Evolutionary conservation across 1,140 invertebrate genomes (phyloP).

Genomic region (Drosophila kurseongensis): DNA sequence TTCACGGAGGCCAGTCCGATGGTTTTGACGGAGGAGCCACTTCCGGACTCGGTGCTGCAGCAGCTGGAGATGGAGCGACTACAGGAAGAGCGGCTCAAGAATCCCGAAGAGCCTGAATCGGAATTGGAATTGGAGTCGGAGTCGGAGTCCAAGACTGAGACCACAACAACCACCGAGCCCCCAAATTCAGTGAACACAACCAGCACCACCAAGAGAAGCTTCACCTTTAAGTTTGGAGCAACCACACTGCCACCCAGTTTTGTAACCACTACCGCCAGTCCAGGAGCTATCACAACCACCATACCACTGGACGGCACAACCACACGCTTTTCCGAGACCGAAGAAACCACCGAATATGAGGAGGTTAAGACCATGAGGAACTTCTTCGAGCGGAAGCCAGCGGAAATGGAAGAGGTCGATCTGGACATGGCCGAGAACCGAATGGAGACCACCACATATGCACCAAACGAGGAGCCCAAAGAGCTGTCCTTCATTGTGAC

Average conservation of each 20-base stretch:
- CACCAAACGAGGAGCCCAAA: background rate
- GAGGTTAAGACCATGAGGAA: constrained; percentile 2
- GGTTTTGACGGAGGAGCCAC: constrained; percentile 47
- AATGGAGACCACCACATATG: constrained; percentile 24
- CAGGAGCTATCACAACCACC: background rate
- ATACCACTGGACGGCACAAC: background rate
- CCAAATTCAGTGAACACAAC: background rate
- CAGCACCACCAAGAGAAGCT: background rate
- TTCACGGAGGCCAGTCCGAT: constrained; percentile 26
- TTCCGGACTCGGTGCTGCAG: constrained; percentile 52
- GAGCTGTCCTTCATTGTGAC: constrained; percentile 9
- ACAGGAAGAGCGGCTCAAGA: background rate
- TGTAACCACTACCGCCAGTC: background rate
- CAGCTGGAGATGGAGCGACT: constrained; percentile 36
- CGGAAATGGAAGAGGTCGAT: background rate
- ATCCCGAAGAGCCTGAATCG: background rate
- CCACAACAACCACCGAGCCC: constrained; percentile 9
- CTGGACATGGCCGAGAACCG: constrained; percentile 25
- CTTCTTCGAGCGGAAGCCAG: background rate
- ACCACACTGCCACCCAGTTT: constrained; percentile 4
- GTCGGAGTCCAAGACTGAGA: background rate
- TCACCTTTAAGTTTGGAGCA: constrained; percentile 3
- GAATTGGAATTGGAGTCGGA: background rate
- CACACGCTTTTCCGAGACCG: background rate
- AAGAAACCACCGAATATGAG: constrained; percentile 8